Conservation (phyloP, 23 tunicate species). For the Ascidia mentula region DNA sequence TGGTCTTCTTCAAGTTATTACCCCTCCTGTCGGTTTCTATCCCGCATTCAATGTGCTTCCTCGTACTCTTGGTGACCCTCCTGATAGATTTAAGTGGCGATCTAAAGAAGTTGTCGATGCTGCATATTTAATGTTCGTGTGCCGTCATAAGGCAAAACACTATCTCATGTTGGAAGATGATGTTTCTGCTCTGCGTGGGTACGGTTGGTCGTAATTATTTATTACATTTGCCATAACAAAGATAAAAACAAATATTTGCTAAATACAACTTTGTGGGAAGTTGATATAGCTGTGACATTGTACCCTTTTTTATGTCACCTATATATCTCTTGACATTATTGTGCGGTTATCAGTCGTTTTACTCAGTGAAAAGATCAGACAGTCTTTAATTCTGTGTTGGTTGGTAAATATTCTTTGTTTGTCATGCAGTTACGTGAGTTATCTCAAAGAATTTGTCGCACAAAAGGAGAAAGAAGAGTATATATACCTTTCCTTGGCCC, state of each 20-base stretch:
- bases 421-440: slow-evolving; percentile 15
- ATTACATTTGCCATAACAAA: neutral
- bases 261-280: neutral
- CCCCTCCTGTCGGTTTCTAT: slow-evolving; percentile 25
- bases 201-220: neutral
- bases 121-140: slow-evolving; percentile 32
- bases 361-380: too few species aligned
- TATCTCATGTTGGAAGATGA: slow-evolving; percentile 65
- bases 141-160: slow-evolving; percentile 23
- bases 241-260: too few species aligned
- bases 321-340: too few species aligned
- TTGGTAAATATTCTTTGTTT: neutral
- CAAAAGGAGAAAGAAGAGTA: slow-evolving; percentile 10
- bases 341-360: too few species aligned
- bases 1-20: slow-evolving; percentile 34
- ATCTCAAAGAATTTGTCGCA: slow-evolving; percentile 16
- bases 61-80: slow-evolving; percentile 33
- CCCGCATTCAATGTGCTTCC: slow-evolving; percentile 19
- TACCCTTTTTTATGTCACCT: neutral
- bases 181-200: slow-evolving; percentile 31
- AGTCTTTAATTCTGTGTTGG: neutral
- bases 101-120: slow-evolving; percentile 50
- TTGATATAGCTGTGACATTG: neutral
- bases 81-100: slow-evolving; percentile 35
- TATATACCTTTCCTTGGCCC: slow-evolving; percentile 18